Base-by-base conservation (phyloP, 2,797 vertebrate genomes). In the Acipenser transmontanus region DNA sequence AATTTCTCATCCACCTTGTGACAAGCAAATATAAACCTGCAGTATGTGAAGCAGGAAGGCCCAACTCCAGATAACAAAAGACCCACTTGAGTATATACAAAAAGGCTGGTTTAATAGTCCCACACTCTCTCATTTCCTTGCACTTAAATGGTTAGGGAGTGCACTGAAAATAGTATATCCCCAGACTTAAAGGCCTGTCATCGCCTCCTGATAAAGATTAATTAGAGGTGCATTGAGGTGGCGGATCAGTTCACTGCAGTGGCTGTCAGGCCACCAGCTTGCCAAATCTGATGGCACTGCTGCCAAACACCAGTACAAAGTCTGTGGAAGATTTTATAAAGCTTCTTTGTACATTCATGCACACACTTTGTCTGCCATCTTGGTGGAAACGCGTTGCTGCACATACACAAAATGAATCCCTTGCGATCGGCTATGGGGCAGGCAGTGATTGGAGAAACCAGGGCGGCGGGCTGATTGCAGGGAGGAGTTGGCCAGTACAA, bases 1-100 rank as follows among this genome's bases (percentile, higher is more conserved):
- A 65, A 76, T 73, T 81, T 82, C 78, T 69, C 69, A 76, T 78
- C 72, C 81, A 85, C 64, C 59, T 69, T 67, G 77, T 12, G 13
- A 70, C 67, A 73, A 73, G 76, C 79, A 78, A 81, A 69, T 17
- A 17, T 14, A 17, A 12, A 13, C 10, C 51, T 34, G 20, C 6
- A 11, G 2, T 4, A 11, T 10, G 64, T 20, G 20, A 59, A 47
- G 14, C 64, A 52, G 64, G 64, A 65, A 65, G 54, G 34, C 7
- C 52, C 54, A n/a, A 65, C 47, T 57, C 10, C 11, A 17, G 51
- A 56, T 17, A 51, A 54, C 34, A 59, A 8, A 34, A 52, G 51
- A 34, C 10, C 13, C 17, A 51, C 14, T 65, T 17, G 63, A 51
- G 63, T 10, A 50, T 34, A 50, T 52, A 51, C 50, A 56, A 65